These are phyloP conservation scores for Lacerta viridis DNA, from an alignment of 2,797 vertebrate species.

Conservation along the genomic window DNA sequence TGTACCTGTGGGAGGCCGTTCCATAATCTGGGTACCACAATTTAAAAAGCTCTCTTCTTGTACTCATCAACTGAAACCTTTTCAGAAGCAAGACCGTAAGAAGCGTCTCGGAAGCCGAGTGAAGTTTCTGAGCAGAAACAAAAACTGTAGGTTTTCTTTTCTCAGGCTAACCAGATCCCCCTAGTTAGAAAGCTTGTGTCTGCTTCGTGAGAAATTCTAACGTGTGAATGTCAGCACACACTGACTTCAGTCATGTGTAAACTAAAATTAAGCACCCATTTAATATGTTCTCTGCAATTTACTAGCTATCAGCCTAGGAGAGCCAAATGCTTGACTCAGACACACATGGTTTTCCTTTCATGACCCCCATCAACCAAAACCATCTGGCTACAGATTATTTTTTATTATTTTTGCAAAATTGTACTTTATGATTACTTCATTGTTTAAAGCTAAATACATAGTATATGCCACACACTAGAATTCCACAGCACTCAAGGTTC, in stretches of 20 bases:
- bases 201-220: constrained; percentile 33
- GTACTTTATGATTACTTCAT: constrained; percentile 73
- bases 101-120: neutral
- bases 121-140: neutral
- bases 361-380: constrained; percentile 59
- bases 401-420: constrained; percentile 64
- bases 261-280: constrained; percentile 68
- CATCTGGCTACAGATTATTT: constrained; percentile 62
- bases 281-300: constrained; percentile 70
- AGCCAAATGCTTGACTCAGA: constrained; percentile 76
- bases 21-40: neutral
- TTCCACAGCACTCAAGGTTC: constrained; percentile 47
- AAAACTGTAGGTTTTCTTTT: neutral
- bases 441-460: constrained; percentile 75
- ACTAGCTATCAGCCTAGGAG: constrained; percentile 57
- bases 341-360: constrained; percentile 62
- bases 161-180: neutral
- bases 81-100: neutral
- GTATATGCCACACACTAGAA: constrained; percentile 65
- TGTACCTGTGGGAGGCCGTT: neutral
- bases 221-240: constrained; percentile 35
- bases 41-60: neutral
- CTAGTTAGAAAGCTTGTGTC: constrained; percentile 1
- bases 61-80: neutral
- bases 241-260: constrained; percentile 63